These are phyloP conservation scores for Poeciliopsis turneri DNA, from an alignment of 2,797 vertebrate species.

Conservation along the genomic window DNA sequence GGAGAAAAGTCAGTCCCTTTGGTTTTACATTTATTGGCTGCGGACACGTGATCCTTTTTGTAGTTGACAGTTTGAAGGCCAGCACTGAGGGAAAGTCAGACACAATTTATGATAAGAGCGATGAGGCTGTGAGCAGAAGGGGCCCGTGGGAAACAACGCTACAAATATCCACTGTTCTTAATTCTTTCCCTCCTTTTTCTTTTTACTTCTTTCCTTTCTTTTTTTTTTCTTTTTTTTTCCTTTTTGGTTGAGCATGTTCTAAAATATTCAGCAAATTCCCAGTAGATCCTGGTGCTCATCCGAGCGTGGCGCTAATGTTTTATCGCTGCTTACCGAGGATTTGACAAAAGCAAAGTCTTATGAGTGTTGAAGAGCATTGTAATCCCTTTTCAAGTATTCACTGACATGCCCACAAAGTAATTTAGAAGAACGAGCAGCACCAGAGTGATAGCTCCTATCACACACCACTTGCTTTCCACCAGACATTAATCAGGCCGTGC, in stretches of 20 bases:
- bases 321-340: constrained; percentile 70
- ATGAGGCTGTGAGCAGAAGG: constrained; percentile 55
- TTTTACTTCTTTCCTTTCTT: background rate
- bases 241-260: constrained; percentile 44
- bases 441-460: constrained; percentile 55
- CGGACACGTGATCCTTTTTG: constrained; percentile 68
- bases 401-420: constrained; percentile 65
- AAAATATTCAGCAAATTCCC: constrained; percentile 76
- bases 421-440: constrained; percentile 58
- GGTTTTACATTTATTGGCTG: constrained; percentile 44
- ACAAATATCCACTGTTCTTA: constrained; percentile 73
- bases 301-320: constrained; percentile 69
- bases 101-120: constrained; percentile 76
- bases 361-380: constrained; percentile 73
- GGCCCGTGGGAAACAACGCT: constrained; percentile 76
- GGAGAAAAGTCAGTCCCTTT: constrained; percentile 39
- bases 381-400: constrained; percentile 71
- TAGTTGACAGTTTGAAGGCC: constrained; percentile 68
- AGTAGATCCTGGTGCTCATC: constrained; percentile 63
- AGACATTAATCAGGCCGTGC: constrained; percentile 48
- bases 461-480: constrained; percentile 43
- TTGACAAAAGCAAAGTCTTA: constrained; percentile 74
- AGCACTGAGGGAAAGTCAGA: constrained; percentile 64
- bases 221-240: constrained; percentile 5
- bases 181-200: constrained; percentile 38